Base-by-base conservation (phyloP, 2,888 invertebrate genomes). In the Lucinisca nassula region DNA sequence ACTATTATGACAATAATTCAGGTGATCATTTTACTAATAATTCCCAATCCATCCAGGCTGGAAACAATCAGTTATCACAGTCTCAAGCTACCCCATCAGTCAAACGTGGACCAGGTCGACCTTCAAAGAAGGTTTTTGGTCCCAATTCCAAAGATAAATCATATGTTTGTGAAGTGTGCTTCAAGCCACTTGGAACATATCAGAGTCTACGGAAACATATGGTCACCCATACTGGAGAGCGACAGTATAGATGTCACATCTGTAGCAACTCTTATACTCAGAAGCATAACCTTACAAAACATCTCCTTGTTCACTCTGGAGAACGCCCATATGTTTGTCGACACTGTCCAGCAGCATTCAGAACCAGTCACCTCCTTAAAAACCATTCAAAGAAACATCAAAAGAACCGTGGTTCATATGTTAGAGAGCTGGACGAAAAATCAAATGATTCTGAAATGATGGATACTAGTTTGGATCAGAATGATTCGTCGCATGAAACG, bases 231-330 rank as follows among this genome's bases (percentile, higher is more conserved):
- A 74, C 84, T 1, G 89, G 89, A 1, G 61, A 82, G 76, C 82
- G 86, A 55, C 84, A 86, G 58, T 89, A 84, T 73, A 75, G 82
- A 10, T 89, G 89, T 79, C 74, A 89, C 30, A 79, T 89, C 1
- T 89, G 89, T 73, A 85, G 89, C 1, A 89, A 89, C 75, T 83
- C 87, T 27, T 89, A 87, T 79, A 89, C 89, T 0, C 89, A 87
- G 85, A 87, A 89, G 79, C 89, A 89, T 45, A 89, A 89, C 45
- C 85, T 89, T 4, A 89, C 89, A 40, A 87, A 87, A 81, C 89
- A 89, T 61, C 82, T 89, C 84, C 49, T 83, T 17, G 70, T 85
- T 12, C 89, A 89, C 30, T 27, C 76, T 81, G 89, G 89, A 6
- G 89, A 89, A 58, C 84, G 86, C 27, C 89, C 89, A 10, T 89